Evolutionary conservation across 2,888 invertebrate genomes (phyloP).

Genomic region (Caprella mutica): DNA sequence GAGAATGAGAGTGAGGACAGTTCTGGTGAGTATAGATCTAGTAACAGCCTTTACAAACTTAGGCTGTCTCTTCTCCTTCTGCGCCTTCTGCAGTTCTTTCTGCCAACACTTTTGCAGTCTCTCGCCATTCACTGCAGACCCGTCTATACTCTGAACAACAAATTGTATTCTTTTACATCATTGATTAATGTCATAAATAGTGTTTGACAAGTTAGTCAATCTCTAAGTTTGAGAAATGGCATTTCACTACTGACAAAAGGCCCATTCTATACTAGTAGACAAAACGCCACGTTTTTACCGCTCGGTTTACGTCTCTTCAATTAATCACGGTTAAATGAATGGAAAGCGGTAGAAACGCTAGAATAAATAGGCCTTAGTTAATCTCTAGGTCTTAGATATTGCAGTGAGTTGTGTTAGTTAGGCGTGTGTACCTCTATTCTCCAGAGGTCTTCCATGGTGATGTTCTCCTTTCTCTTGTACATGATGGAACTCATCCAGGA

Average conservation of each 20-base stretch:
- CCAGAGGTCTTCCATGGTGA: constrained; percentile 39
- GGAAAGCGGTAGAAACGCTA: no score
- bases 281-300: no score
- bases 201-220: no score
- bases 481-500: constrained; percentile 42
- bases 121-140: constrained; percentile 37
- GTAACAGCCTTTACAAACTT: constrained; percentile 40
- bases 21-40: constrained; percentile 39
- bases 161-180: neutral
- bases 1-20: constrained; percentile 38
- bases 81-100: constrained; percentile 38
- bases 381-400: no score
- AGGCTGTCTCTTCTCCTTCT: constrained; percentile 37
- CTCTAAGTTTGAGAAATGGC: no score
- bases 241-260: no score
- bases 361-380: no score
- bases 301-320: no score
- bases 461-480: constrained; percentile 40
- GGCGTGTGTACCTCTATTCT: constrained; percentile 36
- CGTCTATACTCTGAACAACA: constrained; percentile 37
- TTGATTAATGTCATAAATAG: no score
- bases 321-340: no score
- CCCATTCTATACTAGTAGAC: no score
- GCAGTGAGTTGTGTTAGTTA: neutral
- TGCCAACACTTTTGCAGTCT: constrained; percentile 40